Evolutionary conservation across 2,113 vertebrate genomes (phyloP), one percentile per base, ranked within the genome.

Genomic region (Paramormyrops kingsleyae): DNA sequence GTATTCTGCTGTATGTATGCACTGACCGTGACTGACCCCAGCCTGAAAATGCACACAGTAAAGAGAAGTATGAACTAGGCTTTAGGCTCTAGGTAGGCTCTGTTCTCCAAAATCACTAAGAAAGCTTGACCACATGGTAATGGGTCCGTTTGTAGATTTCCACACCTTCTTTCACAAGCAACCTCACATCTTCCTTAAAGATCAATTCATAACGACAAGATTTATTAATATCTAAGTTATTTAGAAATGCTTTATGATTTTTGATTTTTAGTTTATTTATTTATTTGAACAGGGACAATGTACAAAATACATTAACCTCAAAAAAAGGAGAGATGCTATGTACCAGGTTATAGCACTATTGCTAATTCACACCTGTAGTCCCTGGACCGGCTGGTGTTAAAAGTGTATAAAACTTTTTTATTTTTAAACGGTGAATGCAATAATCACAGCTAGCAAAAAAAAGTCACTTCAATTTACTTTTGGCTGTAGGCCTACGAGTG

Each of bases 121-220:
- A 99, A 95, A 99, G 91, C 92, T 96, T 97, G 35, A 99, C 97
- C 90, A 99, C 96, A 0, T 97, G 96, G 0, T 95, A 92, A 0
- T 99, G 98, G 88, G 95, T 96, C 91, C 99, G 95, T 85, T 90
- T 96, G 46, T 91, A 95, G 98, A 99, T 98, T 89, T 97, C 96
- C 91, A n/a, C 96, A 39, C 97, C 98, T 92, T 99, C 98, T 53
- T 98, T 96, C 24, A 98, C 95, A 47, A 99, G 97, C 1, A 96
- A 96, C 88, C 90, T 90, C 10, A 96, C 97, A 93, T 97, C 0
- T 96, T 97, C 93, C 85, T 94, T 90, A 31, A 8, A 53, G 4
- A 31, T 49, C 19, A 15, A 53, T 87, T 46, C 13, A 31, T 27
- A 15, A n/a, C 0, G 24, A 62, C 56, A 62, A 62, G 52, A 19